A percentile compares a stretch with the other conserved stretches of the same genome.
These are phyloP conservation scores for Cladorhizidae sp. DNA, from an alignment of 37 sponge, comb jelly and placozoan genomes.

Conservation along the genomic window DNA sequence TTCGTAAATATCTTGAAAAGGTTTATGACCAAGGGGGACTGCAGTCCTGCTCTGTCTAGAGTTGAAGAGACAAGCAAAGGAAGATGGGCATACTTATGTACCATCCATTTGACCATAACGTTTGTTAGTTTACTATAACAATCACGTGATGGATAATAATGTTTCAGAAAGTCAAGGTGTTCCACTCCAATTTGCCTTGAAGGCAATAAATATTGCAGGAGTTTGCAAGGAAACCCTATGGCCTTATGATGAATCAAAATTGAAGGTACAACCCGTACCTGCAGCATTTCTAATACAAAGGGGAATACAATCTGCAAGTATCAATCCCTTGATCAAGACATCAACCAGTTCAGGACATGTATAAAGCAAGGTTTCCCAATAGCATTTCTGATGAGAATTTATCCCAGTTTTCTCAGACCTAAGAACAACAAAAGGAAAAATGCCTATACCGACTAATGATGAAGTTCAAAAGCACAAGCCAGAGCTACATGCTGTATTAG, in stretches of 20 bases:
- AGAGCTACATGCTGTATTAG: slow-evolving; percentile 11
- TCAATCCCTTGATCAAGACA: slow-evolving; percentile 2
- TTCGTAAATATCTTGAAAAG: slow-evolving; percentile 1
- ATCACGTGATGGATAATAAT: neutral
- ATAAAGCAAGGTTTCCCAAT: neutral
- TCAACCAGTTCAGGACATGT: slow-evolving; percentile 11
- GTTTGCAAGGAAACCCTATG: slow-evolving; percentile 17
- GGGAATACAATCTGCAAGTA: slow-evolving; percentile 16
- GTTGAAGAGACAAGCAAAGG: neutral
- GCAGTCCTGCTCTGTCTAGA: slow-evolving; percentile 9
- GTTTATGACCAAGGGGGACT: slow-evolving; percentile 7
- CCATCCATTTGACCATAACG: slow-evolving; percentile 10
- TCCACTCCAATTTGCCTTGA: slow-evolving; percentile 7
- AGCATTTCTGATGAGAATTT: slow-evolving; percentile 1
- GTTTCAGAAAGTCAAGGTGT: neutral
- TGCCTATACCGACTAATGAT: neutral
- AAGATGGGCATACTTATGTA: neutral
- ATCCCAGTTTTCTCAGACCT: neutral
- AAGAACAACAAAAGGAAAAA: neutral
- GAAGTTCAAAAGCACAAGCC: neutral
- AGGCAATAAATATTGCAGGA: neutral
- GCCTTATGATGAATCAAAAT: neutral
- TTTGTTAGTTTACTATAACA: slow-evolving; percentile 18
- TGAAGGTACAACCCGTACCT: neutral
- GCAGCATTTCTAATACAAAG: neutral